These are phyloP conservation scores for Andricus curvator DNA, from an alignment of 2,888 invertebrate species.

Conservation along the genomic window DNA sequence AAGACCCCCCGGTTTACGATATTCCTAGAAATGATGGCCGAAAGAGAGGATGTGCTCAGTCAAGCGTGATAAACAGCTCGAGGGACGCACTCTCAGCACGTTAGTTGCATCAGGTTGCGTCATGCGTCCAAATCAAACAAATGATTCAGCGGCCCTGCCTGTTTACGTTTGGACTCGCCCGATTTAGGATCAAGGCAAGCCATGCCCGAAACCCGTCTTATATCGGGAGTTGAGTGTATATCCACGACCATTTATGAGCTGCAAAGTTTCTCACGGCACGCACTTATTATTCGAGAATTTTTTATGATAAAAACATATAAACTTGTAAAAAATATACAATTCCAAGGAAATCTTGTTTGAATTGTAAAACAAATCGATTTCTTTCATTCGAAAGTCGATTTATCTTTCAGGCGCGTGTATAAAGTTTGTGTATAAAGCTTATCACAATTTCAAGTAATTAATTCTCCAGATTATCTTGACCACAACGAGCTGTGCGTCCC, in stretches of 20 bases:
- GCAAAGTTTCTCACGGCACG: constrained; percentile 10
- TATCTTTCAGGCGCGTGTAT: background rate
- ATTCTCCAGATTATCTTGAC: constrained; percentile 6
- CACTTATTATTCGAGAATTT: constrained; percentile 30
- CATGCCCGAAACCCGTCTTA: too few species aligned
- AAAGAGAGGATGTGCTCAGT: too few species aligned
- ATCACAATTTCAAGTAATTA: constrained; percentile 12
- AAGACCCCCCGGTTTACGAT: too few species aligned
- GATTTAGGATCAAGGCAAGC: too few species aligned
- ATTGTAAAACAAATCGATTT: constrained; percentile 6
- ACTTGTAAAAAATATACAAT: constrained; percentile 22
- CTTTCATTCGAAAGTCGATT: background rate
- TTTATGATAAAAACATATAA: constrained; percentile 17
- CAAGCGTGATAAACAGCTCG: too few species aligned
- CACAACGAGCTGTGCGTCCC: constrained; percentile 30
- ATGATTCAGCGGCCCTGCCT: too few species aligned
- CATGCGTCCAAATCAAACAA: too few species aligned
- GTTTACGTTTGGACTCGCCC: too few species aligned
- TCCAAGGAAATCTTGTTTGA: constrained; percentile 21
- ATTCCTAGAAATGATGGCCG: too few species aligned
- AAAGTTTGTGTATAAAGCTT: constrained; percentile 24
- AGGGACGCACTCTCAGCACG: too few species aligned
- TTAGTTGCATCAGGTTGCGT: too few species aligned
- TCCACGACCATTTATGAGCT: constrained; percentile 21
- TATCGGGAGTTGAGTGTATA: background rate